A percentile compares a stretch with the other conserved stretches of the same genome.
These are phyloP conservation scores for Microcebus ravelobensis DNA, from an alignment of 2,113 vertebrate genomes.

Conservation along the genomic window DNA sequence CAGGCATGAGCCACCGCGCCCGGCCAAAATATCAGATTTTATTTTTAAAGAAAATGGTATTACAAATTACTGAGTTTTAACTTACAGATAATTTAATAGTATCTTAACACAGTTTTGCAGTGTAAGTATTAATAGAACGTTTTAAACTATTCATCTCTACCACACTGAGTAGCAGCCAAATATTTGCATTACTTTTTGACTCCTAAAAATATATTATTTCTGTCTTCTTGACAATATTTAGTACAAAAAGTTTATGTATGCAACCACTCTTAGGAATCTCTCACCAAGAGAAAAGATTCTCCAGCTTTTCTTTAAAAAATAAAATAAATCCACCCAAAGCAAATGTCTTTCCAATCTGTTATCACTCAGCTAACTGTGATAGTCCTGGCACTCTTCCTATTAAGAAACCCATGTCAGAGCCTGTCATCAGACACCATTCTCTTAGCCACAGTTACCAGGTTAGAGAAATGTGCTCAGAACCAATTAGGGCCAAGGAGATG, in stretches of 20 bases:
- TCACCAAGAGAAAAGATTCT: not conserved
- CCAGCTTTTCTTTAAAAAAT: not conserved
- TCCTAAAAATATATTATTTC: not conserved
- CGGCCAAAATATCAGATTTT: not conserved
- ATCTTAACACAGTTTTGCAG: not conserved
- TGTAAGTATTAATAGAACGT: not conserved
- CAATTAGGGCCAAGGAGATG: not conserved
- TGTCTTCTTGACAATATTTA: not conserved
- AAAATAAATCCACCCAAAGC: not conserved
- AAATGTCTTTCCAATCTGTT: not conserved
- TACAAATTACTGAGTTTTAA: not conserved
- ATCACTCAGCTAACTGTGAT: not conserved
- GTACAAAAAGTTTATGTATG: not conserved
- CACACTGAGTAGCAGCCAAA: not conserved
- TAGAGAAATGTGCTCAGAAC: not conserved
- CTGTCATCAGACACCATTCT: not conserved
- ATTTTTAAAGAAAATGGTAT: conserved; percentile 8
- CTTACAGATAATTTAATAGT: not conserved
- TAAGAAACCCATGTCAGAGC: too few species aligned
- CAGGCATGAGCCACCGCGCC: too few species aligned
- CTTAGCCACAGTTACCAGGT: not conserved
- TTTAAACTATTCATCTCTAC: not conserved
- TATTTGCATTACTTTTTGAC: not conserved
- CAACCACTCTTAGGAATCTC: not conserved
- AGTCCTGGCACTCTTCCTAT: not conserved